A percentile compares a stretch with the other conserved stretches of the same genome.
Evolutionary conservation across 2,113 vertebrate species (phyloP).

Genomic region (Balaeniceps rex): DNA sequence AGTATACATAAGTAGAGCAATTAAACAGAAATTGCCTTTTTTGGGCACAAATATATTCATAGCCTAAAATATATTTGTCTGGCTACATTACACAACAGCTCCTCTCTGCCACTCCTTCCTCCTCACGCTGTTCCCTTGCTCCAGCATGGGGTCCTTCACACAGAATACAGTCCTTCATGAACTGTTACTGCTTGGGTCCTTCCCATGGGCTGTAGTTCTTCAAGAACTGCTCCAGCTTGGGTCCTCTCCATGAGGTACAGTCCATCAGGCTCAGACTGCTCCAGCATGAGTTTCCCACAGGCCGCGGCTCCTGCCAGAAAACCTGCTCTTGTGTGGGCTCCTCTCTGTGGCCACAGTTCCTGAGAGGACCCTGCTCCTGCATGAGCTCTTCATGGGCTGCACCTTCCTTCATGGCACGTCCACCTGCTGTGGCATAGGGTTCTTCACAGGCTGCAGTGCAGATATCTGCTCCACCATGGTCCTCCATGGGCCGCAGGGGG

Average conservation of each 20-base stretch:
- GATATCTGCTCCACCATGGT: background rate
- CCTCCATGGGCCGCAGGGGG: background rate
- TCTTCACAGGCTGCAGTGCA: background rate
- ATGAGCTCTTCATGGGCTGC: background rate
- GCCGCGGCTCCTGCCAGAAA: background rate
- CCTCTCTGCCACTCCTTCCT: background rate
- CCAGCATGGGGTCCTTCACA: background rate
- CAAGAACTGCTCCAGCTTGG: background rate
- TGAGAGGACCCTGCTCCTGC: background rate
- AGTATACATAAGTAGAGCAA: background rate
- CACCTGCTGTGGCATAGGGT: background rate
- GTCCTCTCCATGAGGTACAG: background rate
- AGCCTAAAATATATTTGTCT: background rate
- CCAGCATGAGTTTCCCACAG: fast-evolving
- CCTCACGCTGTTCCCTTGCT: background rate
- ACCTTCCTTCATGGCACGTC: background rate
- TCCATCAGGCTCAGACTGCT: background rate
- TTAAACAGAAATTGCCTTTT: background rate
- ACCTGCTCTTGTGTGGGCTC: background rate
- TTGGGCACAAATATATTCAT: background rate
- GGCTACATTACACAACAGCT: background rate
- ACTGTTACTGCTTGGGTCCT: background rate
- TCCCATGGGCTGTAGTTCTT: background rate
- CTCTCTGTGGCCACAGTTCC: background rate
- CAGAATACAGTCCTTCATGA: background rate